A percentile compares a stretch with the other conserved stretches of the same genome.
phyloP scores from a whole-genome alignment of 1,140 invertebrate genomes.

The Armadillidium nasatum region DNA sequence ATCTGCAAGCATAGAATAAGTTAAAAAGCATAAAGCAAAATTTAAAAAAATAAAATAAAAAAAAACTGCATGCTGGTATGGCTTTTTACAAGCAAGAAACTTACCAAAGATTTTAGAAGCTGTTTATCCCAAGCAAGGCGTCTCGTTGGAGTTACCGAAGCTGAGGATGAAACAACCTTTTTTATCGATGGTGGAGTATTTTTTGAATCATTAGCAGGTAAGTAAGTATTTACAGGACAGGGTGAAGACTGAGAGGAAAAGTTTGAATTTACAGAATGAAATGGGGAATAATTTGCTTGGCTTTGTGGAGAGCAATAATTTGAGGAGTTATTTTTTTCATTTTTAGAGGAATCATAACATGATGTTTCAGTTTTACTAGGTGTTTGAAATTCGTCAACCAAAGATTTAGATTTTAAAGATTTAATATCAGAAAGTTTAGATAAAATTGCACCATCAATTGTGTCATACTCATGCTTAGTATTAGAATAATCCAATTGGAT shows the following conservation, averaged over 20 bases:
- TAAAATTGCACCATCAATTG: background rate
- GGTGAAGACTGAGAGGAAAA: background rate
- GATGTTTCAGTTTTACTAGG: background rate
- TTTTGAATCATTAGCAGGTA: background rate
- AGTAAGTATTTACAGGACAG: background rate
- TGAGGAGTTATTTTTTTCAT: background rate
- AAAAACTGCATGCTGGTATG: too few species aligned
- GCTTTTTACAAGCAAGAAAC: background rate
- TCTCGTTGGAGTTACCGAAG: background rate
- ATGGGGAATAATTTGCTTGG: background rate
- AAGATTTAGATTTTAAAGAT: background rate
- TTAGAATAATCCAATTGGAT: background rate
- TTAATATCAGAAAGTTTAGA: background rate
- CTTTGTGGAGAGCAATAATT: background rate
- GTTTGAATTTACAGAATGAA: background rate
- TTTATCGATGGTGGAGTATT: background rate
- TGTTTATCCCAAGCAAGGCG: slow-evolving; percentile 8
- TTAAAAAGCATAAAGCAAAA: too few species aligned
- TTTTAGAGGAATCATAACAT: background rate
- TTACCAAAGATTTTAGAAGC: slow-evolving; percentile 8
- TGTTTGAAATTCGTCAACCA: background rate
- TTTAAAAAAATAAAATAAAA: too few species aligned
- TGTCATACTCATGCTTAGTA: background rate
- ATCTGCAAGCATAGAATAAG: too few species aligned
- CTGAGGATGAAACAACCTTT: background rate